These are phyloP conservation scores for Aleadryas rufinucha DNA, from an alignment of 2,113 vertebrate genomes.

Conservation along the genomic window DNA sequence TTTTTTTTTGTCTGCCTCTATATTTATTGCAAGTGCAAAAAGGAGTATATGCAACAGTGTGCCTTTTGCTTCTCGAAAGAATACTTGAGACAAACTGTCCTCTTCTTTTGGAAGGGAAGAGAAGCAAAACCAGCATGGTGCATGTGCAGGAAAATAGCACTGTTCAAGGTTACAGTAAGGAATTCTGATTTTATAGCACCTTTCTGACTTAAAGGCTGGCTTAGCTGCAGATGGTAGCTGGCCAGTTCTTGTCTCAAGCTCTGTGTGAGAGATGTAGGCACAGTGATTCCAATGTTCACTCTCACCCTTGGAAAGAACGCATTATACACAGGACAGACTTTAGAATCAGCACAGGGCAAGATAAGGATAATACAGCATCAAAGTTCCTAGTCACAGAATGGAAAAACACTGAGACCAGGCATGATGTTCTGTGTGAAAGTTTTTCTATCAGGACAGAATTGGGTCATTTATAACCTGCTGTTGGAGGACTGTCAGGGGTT, in stretches of 20 bases:
- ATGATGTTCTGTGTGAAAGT: neutral
- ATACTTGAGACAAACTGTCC: neutral
- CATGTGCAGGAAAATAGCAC: neutral
- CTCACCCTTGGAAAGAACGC: neutral
- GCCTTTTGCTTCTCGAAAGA: neutral
- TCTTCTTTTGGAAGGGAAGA: neutral
- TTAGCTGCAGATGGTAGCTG: neutral
- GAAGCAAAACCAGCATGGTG: neutral
- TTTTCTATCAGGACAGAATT: neutral
- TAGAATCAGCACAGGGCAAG: neutral
- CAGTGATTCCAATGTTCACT: neutral
- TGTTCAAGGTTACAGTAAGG: neutral
- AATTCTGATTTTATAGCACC: neutral
- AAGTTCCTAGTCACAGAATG: neutral
- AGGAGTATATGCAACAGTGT: neutral
- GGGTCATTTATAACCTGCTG: neutral
- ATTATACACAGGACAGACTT: neutral
- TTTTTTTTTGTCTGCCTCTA: neutral
- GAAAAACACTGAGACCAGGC: slow-evolving; percentile 25
- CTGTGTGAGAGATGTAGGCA: neutral
- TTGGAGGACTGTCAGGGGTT: neutral
- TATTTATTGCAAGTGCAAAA: neutral
- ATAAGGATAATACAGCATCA: neutral
- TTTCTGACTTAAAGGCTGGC: neutral
- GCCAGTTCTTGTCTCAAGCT: neutral